These are phyloP conservation scores for Onchidella celtica DNA, from an alignment of 2,888 invertebrate genomes.

Conservation along the genomic window DNA sequence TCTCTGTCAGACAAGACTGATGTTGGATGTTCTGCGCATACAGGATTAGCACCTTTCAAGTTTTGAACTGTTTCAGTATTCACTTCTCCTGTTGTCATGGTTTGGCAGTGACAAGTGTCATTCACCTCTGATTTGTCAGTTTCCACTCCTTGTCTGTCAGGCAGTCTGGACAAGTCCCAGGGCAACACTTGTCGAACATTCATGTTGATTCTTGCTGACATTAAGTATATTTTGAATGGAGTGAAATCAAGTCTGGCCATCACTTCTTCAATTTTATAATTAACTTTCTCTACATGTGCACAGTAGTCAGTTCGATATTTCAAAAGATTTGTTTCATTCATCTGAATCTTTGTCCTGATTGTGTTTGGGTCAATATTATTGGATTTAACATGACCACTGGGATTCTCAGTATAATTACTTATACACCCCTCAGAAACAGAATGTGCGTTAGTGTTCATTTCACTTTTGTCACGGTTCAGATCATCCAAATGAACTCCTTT, in stretches of 20 bases:
- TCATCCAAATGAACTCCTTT: neutral
- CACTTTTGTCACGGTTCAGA: neutral
- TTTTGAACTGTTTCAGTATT: neutral
- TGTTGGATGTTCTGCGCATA: neutral
- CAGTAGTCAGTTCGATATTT: neutral
- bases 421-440: neutral
- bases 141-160: neutral
- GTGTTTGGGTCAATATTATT: no score
- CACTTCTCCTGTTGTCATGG: no score
- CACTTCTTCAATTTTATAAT: slow-evolving; percentile 50
- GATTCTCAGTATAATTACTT: neutral
- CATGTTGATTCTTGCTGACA: slow-evolving; percentile 92
- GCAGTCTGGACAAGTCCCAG: slow-evolving; percentile 47
- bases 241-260: slow-evolving; percentile 57
- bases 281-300: slow-evolving; percentile 50
- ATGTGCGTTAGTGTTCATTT: neutral
- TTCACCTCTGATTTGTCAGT: no score
- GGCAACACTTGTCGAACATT: slow-evolving; percentile 94
- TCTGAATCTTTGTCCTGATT: no score
- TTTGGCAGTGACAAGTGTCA: no score
- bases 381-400: neutral
- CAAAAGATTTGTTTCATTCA: neutral
- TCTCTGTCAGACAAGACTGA: neutral
- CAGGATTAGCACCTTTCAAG: neutral
- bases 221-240: slow-evolving; percentile 83